These are phyloP conservation scores for Drosophila miranda DNA, from an alignment of 1,140 invertebrate genomes.

Conservation along the genomic window DNA sequence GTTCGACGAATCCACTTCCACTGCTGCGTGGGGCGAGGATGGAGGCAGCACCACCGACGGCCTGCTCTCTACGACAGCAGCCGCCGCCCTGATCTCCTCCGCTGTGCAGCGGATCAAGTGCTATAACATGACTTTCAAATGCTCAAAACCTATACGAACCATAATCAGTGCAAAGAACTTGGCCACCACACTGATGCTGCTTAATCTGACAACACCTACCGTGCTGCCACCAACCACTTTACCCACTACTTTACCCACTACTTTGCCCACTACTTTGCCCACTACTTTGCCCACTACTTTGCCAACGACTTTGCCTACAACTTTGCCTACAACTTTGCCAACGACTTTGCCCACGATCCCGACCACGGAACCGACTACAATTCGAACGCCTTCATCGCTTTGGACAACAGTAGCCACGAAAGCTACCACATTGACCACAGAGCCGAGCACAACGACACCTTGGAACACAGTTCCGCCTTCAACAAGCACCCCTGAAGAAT, in stretches of 20 bases:
- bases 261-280: constrained; percentile 21
- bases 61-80: constrained; percentile 48
- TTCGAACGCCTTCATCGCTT: constrained; percentile 18
- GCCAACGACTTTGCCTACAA: constrained; percentile 24
- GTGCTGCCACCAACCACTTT: constrained; percentile 43
- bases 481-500: constrained; percentile 18
- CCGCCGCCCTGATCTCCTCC: constrained; percentile 35
- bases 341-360: too few relatives aligned
- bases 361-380: constrained; percentile 32
- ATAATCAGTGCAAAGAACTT: constrained; percentile 48
- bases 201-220: constrained; percentile 69
- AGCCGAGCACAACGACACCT: not conserved
- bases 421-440: constrained; percentile 2
- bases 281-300: constrained; percentile 32
- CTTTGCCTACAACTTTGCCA: constrained; percentile 7
- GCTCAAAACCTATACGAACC: constrained; percentile 63
- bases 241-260: constrained; percentile 26
- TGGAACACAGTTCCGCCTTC: constrained; percentile 22
- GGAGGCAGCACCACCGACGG: constrained; percentile 37
- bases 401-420: constrained; percentile 26
- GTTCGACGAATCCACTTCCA: constrained; percentile 46
- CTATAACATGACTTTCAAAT: constrained; percentile 73
- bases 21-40: constrained; percentile 27
- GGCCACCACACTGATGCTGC: constrained; percentile 66
- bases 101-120: constrained; percentile 61